A percentile compares a stretch with the other conserved stretches of the same genome.
Evolutionary conservation across 1,140 invertebrate species (phyloP).

Genomic region (Drosophila sproati): DNA sequence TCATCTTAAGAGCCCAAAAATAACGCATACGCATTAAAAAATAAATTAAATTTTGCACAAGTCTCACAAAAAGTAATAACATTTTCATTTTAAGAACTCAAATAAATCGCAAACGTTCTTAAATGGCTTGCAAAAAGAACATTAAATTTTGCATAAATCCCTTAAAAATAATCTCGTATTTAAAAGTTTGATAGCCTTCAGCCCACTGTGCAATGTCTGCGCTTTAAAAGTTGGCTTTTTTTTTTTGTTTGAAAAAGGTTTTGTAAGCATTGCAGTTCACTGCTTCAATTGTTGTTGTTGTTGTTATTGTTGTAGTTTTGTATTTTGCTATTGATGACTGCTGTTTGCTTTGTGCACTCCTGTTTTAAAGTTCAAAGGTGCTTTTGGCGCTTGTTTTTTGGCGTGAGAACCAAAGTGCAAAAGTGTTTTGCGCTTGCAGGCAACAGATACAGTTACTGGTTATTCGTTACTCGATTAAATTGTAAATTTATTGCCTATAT

Average conservation of each 20-base stretch:
- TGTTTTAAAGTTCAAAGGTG: constrained; percentile 81
- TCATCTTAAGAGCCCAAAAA: too few relatives aligned
- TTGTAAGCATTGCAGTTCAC: constrained; percentile 43
- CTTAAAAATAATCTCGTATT: neutral
- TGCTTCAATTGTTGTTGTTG: constrained; percentile 32
- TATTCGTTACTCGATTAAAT: constrained; percentile 5
- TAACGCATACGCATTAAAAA: too few relatives aligned
- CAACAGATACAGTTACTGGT: constrained; percentile 30
- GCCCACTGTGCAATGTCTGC: constrained; percentile 51
- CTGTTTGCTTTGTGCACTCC: constrained; percentile 80
- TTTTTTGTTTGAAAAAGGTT: constrained; percentile 60
- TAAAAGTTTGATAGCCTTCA: neutral
- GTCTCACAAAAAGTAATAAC: too few relatives aligned
- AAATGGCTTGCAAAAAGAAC: neutral
- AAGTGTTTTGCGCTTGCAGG: constrained; percentile 26
- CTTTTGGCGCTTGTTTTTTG: constrained; percentile 45
- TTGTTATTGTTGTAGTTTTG: constrained; percentile 40
- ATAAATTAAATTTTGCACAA: too few relatives aligned
- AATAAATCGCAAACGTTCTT: too few relatives aligned
- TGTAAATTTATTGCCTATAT: constrained; percentile 33
- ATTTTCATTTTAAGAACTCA: too few relatives aligned
- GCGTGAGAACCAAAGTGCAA: constrained; percentile 72
- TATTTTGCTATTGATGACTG: constrained; percentile 65
- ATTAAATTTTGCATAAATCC: neutral
- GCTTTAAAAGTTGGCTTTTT: constrained; percentile 76